These are phyloP conservation scores for Gonocerus acuteangulatus DNA, from an alignment of 2,888 invertebrate genomes.

Conservation along the genomic window DNA sequence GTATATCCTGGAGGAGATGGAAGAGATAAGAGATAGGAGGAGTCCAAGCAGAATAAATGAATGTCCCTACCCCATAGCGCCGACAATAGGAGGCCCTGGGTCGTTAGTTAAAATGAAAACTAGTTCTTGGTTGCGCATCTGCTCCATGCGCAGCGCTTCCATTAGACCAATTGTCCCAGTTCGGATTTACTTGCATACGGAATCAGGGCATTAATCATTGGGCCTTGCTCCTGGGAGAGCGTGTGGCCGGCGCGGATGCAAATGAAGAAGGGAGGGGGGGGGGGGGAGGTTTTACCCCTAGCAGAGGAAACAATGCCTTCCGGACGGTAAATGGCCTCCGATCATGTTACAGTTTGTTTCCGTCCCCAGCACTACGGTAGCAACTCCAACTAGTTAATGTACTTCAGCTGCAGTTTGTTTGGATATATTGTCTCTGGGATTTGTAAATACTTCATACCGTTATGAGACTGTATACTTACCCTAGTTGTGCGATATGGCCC, in stretches of 20 bases:
- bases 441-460: too few species aligned
- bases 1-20: neutral
- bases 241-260: conserved; percentile 32
- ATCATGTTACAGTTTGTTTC: conserved; percentile 2
- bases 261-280: conserved; percentile 9
- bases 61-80: neutral
- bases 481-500: too few species aligned
- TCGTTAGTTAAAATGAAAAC: conserved; percentile 17
- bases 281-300: neutral
- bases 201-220: conserved; percentile 35
- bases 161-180: conserved; percentile 35
- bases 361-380: neutral
- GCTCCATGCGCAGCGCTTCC: conserved; percentile 24
- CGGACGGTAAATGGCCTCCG: neutral
- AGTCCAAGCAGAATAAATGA: conserved; percentile 31
- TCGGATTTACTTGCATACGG: conserved; percentile 36
- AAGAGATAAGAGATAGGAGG: neutral
- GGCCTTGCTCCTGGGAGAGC: conserved; percentile 28
- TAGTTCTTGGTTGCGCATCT: conserved; percentile 29
- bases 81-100: conserved; percentile 4
- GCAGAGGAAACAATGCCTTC: conserved; percentile 4
- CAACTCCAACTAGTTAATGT: too few species aligned
- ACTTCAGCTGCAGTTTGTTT: too few species aligned
- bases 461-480: too few species aligned
- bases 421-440: too few species aligned